Percentiles rank a stretch among this genome's conserved stretches.
Conservation (phyloP, 2,113 vertebrate genomes). For the Catharus minimus region DNA sequence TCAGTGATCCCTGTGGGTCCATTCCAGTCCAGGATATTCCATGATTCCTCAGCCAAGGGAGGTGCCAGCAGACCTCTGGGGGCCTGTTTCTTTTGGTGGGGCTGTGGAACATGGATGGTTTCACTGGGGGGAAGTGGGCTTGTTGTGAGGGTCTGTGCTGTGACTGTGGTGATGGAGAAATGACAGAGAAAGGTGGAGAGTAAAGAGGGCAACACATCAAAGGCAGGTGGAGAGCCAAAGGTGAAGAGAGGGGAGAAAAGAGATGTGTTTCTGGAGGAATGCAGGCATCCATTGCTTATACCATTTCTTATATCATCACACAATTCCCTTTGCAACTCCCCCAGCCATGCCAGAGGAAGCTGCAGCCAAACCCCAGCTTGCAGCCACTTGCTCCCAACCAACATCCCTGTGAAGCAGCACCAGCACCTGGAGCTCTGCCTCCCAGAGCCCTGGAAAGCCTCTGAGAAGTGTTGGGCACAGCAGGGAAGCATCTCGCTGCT, state of each 20-base stretch:
- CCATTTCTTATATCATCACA: neutral
- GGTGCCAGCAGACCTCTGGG: neutral
- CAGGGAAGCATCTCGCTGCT: neutral
- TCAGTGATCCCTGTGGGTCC: no score
- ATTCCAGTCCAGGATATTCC: neutral
- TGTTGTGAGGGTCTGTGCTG: neutral
- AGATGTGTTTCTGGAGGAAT: neutral
- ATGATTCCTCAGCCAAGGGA: neutral
- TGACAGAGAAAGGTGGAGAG: neutral
- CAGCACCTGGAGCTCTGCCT: neutral
- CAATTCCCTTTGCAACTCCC: neutral
- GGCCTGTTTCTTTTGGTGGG: neutral
- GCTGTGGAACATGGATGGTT: neutral
- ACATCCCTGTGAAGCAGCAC: neutral
- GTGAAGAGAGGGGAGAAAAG: neutral
- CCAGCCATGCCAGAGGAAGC: neutral
- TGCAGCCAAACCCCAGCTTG: neutral
- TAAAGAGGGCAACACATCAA: neutral
- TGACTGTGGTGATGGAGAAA: neutral
- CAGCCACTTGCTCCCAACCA: neutral
- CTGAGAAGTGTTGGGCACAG: neutral
- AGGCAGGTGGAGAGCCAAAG: neutral
- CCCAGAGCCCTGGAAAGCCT: rapidly evolving
- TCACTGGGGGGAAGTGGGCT: neutral
- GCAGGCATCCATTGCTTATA: neutral